Evolutionary conservation across 2,113 vertebrate genomes (phyloP).

Genomic region (Xenopus borealis): DNA sequence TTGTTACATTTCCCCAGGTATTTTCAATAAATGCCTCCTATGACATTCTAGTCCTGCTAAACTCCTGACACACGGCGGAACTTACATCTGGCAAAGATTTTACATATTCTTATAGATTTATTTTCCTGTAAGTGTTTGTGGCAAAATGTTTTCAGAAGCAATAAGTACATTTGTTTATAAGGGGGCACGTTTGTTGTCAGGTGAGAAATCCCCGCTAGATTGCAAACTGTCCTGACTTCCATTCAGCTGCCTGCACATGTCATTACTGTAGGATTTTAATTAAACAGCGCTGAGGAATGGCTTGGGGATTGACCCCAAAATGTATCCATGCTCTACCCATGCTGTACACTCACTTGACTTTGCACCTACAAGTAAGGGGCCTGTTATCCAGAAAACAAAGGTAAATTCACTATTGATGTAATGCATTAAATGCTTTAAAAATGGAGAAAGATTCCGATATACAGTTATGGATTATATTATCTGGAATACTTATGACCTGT

Average conservation of each 20-base stretch:
- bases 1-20: constrained; percentile 75
- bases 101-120: constrained; percentile 47
- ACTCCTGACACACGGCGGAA: constrained; percentile 61
- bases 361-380: too few relatives aligned
- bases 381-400: too few relatives aligned
- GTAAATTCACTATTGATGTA: too few relatives aligned
- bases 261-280: too few relatives aligned
- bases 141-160: constrained; percentile 54
- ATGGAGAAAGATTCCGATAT: too few relatives aligned
- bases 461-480: too few relatives aligned
- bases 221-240: not conserved
- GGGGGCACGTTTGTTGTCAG: constrained; percentile 30
- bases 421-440: too few relatives aligned
- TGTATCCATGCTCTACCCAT: too few relatives aligned
- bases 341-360: too few relatives aligned
- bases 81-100: constrained; percentile 66
- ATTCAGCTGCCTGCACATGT: not conserved
- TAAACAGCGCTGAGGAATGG: not conserved
- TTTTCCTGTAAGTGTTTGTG: constrained; percentile 59
- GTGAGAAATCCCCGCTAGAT: not conserved
- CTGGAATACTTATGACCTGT: too few relatives aligned
- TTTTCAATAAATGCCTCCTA: constrained; percentile 74
- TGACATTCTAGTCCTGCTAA: constrained; percentile 69
- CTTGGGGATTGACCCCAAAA: too few relatives aligned
- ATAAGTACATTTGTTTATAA: constrained; percentile 44